These are phyloP conservation scores for Synodontis membranacea DNA, from an alignment of 2,113 vertebrate species.

Conservation along the genomic window DNA sequence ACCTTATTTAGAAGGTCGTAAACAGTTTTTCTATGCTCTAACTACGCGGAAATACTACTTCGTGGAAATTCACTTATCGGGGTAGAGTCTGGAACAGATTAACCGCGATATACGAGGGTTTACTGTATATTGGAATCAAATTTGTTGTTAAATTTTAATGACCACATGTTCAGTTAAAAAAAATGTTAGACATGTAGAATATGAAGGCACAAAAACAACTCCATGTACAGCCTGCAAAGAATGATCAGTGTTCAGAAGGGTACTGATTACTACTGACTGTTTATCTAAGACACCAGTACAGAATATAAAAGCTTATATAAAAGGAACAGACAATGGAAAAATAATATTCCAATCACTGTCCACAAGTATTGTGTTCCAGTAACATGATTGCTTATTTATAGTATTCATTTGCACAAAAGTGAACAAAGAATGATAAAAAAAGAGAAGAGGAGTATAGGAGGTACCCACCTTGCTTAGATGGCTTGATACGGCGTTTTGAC, in stretches of 20 bases:
- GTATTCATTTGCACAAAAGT: neutral
- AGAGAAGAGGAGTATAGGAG: neutral
- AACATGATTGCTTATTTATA: neutral
- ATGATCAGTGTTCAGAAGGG: neutral
- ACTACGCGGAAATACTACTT: no score
- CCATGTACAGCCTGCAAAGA: neutral
- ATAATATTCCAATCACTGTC: neutral
- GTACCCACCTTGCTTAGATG: constrained; percentile 66
- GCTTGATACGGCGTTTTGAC: constrained; percentile 60
- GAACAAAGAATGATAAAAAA: neutral
- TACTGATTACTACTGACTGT: neutral
- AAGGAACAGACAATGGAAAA: neutral
- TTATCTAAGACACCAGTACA: neutral
- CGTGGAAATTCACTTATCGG: no score
- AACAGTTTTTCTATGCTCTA: no score
- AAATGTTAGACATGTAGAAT: neutral
- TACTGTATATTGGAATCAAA: no score
- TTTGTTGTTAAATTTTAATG: neutral
- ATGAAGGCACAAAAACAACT: neutral
- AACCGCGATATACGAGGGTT: no score
- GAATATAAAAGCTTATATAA: neutral
- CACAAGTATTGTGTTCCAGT: neutral
- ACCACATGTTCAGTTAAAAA: neutral
- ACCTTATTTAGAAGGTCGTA: no score
- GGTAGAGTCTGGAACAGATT: no score